Evolutionary conservation across 1,140 invertebrate species (phyloP).

Genomic region (Bombus waltoni): DNA sequence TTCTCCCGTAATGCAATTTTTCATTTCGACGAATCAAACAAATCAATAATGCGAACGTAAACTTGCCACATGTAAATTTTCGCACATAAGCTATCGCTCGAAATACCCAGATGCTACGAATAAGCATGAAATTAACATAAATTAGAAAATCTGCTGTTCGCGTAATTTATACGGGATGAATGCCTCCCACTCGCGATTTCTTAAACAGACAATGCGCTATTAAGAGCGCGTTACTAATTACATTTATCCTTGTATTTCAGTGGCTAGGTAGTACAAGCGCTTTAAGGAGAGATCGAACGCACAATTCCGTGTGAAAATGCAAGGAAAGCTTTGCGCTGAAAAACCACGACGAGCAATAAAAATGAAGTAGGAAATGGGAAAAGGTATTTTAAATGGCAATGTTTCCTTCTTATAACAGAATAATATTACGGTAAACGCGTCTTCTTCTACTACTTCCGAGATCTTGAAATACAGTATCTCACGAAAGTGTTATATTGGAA

Average conservation of each 20-base stretch:
- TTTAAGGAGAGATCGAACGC: background rate
- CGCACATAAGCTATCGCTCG: too few species aligned
- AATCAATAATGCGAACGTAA: slow-evolving; percentile 17
- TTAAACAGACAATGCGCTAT: slow-evolving; percentile 40
- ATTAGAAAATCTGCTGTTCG: slow-evolving; percentile 50
- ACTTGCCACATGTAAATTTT: background rate
- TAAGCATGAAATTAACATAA: slow-evolving; percentile 31
- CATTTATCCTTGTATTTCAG: background rate
- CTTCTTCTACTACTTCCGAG: background rate
- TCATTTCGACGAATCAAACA: background rate
- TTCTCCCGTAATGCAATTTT: background rate
- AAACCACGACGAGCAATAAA: background rate
- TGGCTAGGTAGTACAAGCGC: background rate
- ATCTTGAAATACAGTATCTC: background rate
- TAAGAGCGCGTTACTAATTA: slow-evolving; percentile 40
- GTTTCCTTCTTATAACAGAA: background rate
- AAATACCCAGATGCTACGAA: too few species aligned
- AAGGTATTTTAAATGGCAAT: background rate
- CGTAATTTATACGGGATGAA: slow-evolving; percentile 24
- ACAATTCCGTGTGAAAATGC: background rate
- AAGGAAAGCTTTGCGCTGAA: background rate
- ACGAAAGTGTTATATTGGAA: too few species aligned
- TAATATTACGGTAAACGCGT: background rate
- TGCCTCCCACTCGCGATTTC: background rate
- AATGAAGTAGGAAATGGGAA: background rate